Evolutionary conservation across 2,113 vertebrate species (phyloP), one percentile per base, ranked within the genome.

Genomic region (Pteronura brasiliensis): DNA sequence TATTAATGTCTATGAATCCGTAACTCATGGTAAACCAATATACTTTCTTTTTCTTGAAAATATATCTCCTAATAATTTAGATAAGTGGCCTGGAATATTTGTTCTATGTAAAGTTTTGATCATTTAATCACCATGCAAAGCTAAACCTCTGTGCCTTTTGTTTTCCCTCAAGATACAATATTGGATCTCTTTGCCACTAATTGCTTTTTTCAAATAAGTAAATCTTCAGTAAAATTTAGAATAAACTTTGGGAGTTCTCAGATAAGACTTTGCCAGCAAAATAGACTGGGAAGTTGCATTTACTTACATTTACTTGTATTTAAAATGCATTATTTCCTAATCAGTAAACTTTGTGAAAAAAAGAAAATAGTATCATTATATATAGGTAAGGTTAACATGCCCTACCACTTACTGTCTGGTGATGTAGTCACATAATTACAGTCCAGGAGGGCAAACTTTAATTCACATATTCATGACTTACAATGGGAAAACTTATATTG

Each of bases 401-500:
- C 81, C n/a, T 74, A 49, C 39, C 47, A 69, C 71, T 94, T 97
- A 98, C 86, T 63, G 95, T 98, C 86, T 63, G 95, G 52, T 96
- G 96, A 98, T 90, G 95, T 49, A 42, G 89, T 85, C 88, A 88
- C 47, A 63, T 97, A 97, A 96, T 97, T 97, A 82, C 89, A 93
- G 88, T 71, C 81, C 63, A 92, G 89, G 11, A 63, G 82, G 81
- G 17, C 69, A 88, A 76, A 47, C 85, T 98, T 97, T 93, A 97
- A 44, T 90, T 98, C 96, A 88, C 88, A 72, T 93, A 86, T 47
- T 88, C 88, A 93, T 93, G 96, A 57, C 72, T 85, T 6, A 1
- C 0, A 97, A 90, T 97, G 55, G 92, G 83, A 98, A 98, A 96
- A 95, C 79, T 96, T 98, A 92, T 96, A 97, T 90, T 95, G 55